Conservation (phyloP, 2,888 invertebrate genomes). For the Athripsodes cinereus region DNA sequence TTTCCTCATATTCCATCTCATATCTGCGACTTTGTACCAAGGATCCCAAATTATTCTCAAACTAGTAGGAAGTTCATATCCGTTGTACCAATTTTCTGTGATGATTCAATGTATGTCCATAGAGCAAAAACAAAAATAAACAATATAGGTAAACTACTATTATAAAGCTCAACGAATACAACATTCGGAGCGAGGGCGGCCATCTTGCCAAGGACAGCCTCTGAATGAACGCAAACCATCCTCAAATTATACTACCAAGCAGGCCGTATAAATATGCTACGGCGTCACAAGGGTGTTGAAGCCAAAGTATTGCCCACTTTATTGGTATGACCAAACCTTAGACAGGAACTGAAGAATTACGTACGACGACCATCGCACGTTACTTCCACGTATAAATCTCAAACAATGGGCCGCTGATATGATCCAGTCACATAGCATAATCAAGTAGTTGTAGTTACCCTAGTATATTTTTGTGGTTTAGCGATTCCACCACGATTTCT, state of each 20-base stretch:
- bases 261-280: too few relatives aligned
- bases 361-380: too few relatives aligned
- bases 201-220: not conserved
- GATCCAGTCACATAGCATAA: not conserved
- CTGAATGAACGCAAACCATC: not conserved
- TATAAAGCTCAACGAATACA: not conserved
- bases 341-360: too few relatives aligned
- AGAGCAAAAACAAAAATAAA: not conserved
- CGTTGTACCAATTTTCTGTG: too few relatives aligned
- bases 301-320: too few relatives aligned
- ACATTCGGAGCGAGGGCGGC: not conserved
- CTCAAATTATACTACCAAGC: too few relatives aligned
- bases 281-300: too few relatives aligned
- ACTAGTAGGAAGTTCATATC: too few relatives aligned
- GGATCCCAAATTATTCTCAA: too few relatives aligned
- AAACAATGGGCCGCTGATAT: constrained; percentile 30
- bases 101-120: not conserved
- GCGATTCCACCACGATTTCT: constrained; percentile 66
- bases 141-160: not conserved
- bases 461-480: constrained; percentile 56
- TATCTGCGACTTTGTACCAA: too few relatives aligned
- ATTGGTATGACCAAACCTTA: too few relatives aligned
- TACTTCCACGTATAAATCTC: constrained; percentile 26
- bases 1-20: too few relatives aligned
- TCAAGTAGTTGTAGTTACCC: constrained; percentile 49